Conservation (phyloP, 1,140 invertebrate genomes). For the Brachionus rubens region DNA sequence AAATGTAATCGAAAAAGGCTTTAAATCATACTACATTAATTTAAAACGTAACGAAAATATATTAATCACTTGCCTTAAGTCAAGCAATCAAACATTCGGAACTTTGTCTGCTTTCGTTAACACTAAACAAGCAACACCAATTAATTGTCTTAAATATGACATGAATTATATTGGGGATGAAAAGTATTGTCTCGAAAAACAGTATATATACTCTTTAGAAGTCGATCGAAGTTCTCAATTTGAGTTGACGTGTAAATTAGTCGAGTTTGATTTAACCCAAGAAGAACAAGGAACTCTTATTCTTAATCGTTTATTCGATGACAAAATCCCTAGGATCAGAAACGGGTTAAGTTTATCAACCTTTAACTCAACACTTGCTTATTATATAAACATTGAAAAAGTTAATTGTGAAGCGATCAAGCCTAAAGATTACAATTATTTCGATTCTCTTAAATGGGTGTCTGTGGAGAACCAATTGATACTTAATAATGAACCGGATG, state of each 20-base stretch:
- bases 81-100: neutral
- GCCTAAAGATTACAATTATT: neutral
- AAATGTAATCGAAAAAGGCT: neutral
- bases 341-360: neutral
- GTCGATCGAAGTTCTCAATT: neutral
- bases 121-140: neutral
- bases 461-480: neutral
- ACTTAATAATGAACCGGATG: neutral
- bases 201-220: neutral
- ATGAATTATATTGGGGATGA: slow-evolving; percentile 1
- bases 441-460: slow-evolving; percentile 23
- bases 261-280: neutral
- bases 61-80: neutral
- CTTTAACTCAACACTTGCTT: neutral
- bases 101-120: neutral
- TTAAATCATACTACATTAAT: neutral
- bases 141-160: slow-evolving; percentile 5
- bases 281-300: neutral
- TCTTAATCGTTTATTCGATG: neutral
- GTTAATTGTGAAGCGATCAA: slow-evolving; percentile 37
- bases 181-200: slow-evolving; percentile 15
- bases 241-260: neutral
- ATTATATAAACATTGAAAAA: slow-evolving; percentile 1
- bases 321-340: neutral
- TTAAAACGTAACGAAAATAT: slow-evolving; percentile 8